Evolutionary conservation across 2,888 invertebrate genomes (phyloP).

Genomic region (Tenthredo mesomela): DNA sequence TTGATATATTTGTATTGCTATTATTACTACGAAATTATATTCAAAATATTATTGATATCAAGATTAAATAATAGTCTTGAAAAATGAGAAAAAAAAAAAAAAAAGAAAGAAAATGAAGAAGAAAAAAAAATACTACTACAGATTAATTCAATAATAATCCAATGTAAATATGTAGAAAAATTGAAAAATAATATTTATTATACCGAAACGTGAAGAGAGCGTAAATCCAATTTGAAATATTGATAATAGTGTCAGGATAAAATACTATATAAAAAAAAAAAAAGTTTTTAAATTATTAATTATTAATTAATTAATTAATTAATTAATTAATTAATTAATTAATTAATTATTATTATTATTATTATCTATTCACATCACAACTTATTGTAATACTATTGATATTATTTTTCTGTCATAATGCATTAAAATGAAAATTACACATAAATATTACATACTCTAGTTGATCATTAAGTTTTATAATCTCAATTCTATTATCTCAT

Average conservation of each 20-base stretch:
- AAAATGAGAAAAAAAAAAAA: not conserved
- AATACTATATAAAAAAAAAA: constrained; percentile 32
- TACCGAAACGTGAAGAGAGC: not conserved
- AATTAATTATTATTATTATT: constrained; percentile 53
- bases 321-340: constrained; percentile 73
- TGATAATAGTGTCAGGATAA: constrained; percentile 52
- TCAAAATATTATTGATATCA: not conserved
- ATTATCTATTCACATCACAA: constrained; percentile 76
- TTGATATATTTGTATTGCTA: constrained; percentile 49
- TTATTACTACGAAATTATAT: constrained; percentile 47
- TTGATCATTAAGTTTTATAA: constrained; percentile 22
- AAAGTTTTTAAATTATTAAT: constrained; percentile 72
- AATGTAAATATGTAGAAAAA: constrained; percentile 49
- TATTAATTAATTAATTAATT: no score
- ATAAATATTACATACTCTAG: not conserved
- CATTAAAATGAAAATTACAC: constrained; percentile 38
- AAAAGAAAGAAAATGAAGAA: constrained; percentile 16
- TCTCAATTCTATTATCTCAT: not conserved
- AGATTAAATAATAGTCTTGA: not conserved
- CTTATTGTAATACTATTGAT: constrained; percentile 56
- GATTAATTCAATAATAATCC: constrained; percentile 42
- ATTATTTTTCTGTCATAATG: constrained; percentile 63
- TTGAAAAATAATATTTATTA: constrained; percentile 36
- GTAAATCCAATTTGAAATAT: constrained; percentile 27
- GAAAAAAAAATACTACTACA: constrained; percentile 54